Evolutionary conservation across 2,797 vertebrate genomes (phyloP).

Genomic region (Pangasius krempfi): DNA sequence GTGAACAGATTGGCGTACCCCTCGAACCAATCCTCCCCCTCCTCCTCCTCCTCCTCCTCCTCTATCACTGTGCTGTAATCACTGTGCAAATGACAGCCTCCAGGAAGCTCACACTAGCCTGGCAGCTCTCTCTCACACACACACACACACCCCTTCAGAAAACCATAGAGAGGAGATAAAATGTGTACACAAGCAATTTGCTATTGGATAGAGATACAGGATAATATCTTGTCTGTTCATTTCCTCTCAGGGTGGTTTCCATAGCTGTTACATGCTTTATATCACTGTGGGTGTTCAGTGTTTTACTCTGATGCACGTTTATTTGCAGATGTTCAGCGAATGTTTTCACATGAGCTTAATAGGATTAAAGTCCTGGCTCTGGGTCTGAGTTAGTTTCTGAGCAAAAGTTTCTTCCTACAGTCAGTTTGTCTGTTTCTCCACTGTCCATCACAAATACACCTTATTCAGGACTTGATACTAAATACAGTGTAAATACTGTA

Average conservation of each 20-base stretch:
- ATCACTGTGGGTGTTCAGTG: conserved; percentile 24
- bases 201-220: conserved; percentile 52
- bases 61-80: conserved; percentile 50
- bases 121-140: background rate
- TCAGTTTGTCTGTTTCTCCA: background rate
- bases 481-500: background rate
- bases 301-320: background rate
- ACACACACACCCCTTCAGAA: conserved; percentile 27
- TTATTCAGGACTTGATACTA: background rate
- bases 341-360: conserved; percentile 6
- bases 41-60: too few relatives aligned
- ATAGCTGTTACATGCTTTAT: conserved; percentile 38
- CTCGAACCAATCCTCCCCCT: background rate
- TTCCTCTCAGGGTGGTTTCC: conserved; percentile 46
- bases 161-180: conserved; percentile 41
- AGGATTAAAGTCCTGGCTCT: conserved; percentile 11
- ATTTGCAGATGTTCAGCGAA: conserved; percentile 4
- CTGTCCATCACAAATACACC: background rate
- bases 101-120: conserved; percentile 46
- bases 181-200: conserved; percentile 47
- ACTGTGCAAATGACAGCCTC: conserved; percentile 54
- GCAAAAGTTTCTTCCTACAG: conserved; percentile 4
- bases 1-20: conserved; percentile 52
- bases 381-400: conserved; percentile 1
- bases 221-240: conserved; percentile 54